Evolutionary conservation across 2,113 vertebrate genomes (phyloP).

Genomic region (Petaurus breviceps): DNA sequence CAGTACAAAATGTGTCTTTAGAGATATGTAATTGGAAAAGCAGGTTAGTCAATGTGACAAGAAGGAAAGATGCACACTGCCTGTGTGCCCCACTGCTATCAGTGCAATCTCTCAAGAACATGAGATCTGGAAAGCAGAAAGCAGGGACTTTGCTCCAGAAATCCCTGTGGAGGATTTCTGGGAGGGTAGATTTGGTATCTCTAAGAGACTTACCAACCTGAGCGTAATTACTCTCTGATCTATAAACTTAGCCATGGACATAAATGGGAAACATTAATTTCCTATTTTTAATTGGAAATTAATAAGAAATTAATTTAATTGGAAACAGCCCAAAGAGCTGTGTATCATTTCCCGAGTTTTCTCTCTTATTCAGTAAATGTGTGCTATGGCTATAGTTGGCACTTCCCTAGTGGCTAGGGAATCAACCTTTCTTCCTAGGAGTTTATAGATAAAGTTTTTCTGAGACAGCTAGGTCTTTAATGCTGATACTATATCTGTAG

Average conservation of each 20-base stretch:
- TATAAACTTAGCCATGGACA: not conserved
- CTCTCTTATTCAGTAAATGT: not conserved
- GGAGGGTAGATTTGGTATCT: not conserved
- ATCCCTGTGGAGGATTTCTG: not conserved
- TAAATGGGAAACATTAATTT: too few species aligned
- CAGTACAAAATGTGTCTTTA: too few species aligned
- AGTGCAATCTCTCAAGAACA: not conserved
- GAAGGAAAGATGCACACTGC: not conserved
- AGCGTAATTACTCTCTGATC: not conserved
- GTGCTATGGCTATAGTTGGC: not conserved
- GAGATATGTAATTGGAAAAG: not conserved
- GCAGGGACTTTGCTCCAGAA: not conserved
- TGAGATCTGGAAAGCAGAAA: not conserved
- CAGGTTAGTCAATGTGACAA: not conserved
- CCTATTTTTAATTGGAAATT: too few species aligned
- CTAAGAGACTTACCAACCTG: not conserved
- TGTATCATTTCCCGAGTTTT: not conserved
- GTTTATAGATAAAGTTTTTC: not conserved
- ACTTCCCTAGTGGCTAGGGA: not conserved
- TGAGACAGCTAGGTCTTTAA: not conserved
- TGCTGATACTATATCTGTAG: not conserved
- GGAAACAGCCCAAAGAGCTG: not conserved
- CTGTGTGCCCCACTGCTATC: not conserved
- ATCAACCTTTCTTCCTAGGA: not conserved
- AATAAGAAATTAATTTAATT: too few species aligned